A percentile compares a stretch with the other conserved stretches of the same genome.
These are phyloP conservation scores for Pammene fasciana DNA, from an alignment of 2,888 invertebrate species.

Conservation along the genomic window DNA sequence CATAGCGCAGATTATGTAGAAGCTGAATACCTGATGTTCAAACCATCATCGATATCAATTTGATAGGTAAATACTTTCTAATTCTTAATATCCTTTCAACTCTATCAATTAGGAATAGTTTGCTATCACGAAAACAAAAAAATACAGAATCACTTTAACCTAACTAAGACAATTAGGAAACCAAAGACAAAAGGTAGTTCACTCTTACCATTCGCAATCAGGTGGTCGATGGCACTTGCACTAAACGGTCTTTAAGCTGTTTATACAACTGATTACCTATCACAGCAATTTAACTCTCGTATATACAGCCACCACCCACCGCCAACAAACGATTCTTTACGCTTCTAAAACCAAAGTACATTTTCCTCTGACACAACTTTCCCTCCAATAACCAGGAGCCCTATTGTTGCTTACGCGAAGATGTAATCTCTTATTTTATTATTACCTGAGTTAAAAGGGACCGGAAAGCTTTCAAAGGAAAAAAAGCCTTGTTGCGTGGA, in stretches of 20 bases:
- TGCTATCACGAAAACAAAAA: neutral
- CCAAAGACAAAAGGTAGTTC: neutral
- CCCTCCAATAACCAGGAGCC: conserved; percentile 72
- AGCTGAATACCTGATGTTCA: no score
- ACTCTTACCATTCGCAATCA: conserved; percentile 24
- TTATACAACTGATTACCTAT: conserved; percentile 73
- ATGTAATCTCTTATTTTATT: conserved; percentile 81
- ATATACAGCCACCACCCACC: conserved; percentile 58
- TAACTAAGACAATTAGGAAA: neutral
- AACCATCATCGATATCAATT: no score
- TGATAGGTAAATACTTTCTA: no score
- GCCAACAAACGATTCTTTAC: neutral
- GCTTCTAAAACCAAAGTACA: conserved; percentile 44
- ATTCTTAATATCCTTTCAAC: no score
- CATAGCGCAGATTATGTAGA: no score
- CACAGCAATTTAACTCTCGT: conserved; percentile 68
- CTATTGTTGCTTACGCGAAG: conserved; percentile 80
- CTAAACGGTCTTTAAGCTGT: conserved; percentile 57
- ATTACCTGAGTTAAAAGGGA: conserved; percentile 75
- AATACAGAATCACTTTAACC: neutral
- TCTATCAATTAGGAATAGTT: no score
- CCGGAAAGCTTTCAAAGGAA: conserved; percentile 48
- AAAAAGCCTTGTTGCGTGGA: conserved; percentile 46
- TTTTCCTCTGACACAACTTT: conserved; percentile 49
- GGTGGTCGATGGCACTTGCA: conserved; percentile 57